A percentile compares a stretch with the other conserved stretches of the same genome.
These are phyloP conservation scores for Chymomyza amoena DNA, from an alignment of 2,888 invertebrate genomes.

Conservation along the genomic window DNA sequence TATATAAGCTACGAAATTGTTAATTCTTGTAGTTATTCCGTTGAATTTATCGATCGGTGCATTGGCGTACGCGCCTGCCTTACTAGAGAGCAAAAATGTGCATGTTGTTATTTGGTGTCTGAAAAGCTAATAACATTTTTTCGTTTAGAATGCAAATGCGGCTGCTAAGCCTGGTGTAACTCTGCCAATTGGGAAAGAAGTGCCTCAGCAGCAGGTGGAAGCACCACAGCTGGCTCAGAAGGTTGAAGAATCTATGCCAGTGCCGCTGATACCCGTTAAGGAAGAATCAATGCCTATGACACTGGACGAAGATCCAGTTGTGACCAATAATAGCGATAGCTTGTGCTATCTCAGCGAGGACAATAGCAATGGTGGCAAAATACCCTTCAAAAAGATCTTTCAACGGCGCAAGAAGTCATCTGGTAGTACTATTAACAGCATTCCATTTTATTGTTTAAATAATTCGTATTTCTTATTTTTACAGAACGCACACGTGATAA, in stretches of 20 bases:
- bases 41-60: slow-evolving; percentile 11
- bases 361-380: slow-evolving; percentile 53
- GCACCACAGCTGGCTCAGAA: background rate
- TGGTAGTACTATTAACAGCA: slow-evolving; percentile 45
- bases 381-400: slow-evolving; percentile 76
- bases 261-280: slow-evolving; percentile 21
- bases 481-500: slow-evolving; percentile 77
- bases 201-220: background rate
- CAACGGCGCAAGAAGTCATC: slow-evolving; percentile 77
- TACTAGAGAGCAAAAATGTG: background rate
- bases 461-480: background rate
- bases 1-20: background rate
- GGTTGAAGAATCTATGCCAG: background rate
- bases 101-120: slow-evolving; percentile 6
- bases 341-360: slow-evolving; percentile 36
- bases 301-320: background rate
- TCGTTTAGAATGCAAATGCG: slow-evolving; percentile 52
- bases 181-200: background rate
- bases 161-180: slow-evolving; percentile 16
- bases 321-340: background rate
- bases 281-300: slow-evolving; percentile 14
- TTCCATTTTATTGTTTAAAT: background rate
- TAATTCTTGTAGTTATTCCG: slow-evolving; percentile 12
- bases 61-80: background rate
- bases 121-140: slow-evolving; percentile 9